Base-by-base conservation (phyloP, 2,888 invertebrate species). In the Neoascia interrupta region DNA sequence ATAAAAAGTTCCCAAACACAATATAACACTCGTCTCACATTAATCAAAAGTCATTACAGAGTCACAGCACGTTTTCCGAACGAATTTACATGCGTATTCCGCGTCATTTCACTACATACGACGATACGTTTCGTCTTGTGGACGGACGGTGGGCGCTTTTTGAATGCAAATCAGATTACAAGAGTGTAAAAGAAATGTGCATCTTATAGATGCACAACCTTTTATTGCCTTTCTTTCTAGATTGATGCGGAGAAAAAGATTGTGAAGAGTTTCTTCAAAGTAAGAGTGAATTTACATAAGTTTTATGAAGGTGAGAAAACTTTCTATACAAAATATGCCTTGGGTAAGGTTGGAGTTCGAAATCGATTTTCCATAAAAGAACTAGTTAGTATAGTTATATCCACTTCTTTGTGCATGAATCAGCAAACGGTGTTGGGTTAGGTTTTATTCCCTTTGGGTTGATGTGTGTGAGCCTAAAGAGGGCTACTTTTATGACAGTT, bases 41-140 rank as follows among this genome's bases (percentile, higher is more conserved):
- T 61, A 68, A 74, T 74, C 68, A 75, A 69, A 63, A 2, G 51
- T 63, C 49, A 69, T 75, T 63, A 56, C 23, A 28, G 45, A 75
- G 69, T 75, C 75, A 26, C 36, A 5, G 37, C 70, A 56, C 51
- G 70, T 56, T 37, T 56, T 36, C 36, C 54, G 26, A 49, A 31
- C 28, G 23, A 75, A 56, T 75, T 75, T 51, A 63, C 70, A 63
- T 70, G 69, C 75, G 49, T 45, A 58, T 15, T 23, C 28, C 19
- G 51, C 37, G 18, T 39, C 18, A 58, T 13, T 49, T 54, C 28
- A n/a, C n/a, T n/a, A n/a, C n/a, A n/a, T n/a, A n/a, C n/a, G n/a
- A n/a, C n/a, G n/a, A n/a, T 18, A 6, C 8, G 19, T 41, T 13
- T 13, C 5, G 19, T 16, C 11, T 5, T 6, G 26, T 28, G 37